A percentile compares a stretch with the other conserved stretches of the same genome.
Conservation (phyloP, 1,140 invertebrate species). For the Lepidotrigona ventralis region DNA sequence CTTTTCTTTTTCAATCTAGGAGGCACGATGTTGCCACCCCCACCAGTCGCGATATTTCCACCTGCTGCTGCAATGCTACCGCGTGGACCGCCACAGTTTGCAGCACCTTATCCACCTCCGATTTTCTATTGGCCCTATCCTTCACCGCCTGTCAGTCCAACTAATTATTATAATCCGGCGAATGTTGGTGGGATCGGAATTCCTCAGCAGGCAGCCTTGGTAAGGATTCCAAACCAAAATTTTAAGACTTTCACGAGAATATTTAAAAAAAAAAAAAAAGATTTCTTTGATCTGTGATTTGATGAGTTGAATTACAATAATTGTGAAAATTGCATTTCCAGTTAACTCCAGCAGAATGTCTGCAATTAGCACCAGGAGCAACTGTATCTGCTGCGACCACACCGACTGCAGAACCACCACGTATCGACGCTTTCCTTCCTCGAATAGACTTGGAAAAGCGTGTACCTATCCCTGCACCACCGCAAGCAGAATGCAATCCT, state of each 20-base stretch:
- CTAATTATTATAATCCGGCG: conserved; percentile 86
- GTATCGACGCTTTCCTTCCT: conserved; percentile 81
- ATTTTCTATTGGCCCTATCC: conserved; percentile 95
- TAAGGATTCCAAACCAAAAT: conserved; percentile 46
- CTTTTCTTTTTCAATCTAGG: conserved; percentile 71
- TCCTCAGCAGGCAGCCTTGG: conserved; percentile 74
- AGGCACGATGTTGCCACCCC: conserved; percentile 82
- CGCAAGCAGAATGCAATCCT: conserved; percentile 82
- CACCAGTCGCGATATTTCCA: conserved; percentile 76
- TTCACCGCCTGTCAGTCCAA: conserved; percentile 94
- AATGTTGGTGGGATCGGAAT: conserved; percentile 74
- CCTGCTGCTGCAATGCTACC: conserved; percentile 70
- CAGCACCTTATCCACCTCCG: conserved; percentile 82
- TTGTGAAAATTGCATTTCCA: conserved; percentile 63
- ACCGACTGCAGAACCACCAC: conserved; percentile 72
- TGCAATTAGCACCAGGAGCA: conserved; percentile 79
- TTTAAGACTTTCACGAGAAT: neutral
- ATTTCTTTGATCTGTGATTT: neutral
- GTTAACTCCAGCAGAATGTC: conserved; percentile 80
- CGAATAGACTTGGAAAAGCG: conserved; percentile 82
- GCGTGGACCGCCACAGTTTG: conserved; percentile 80
- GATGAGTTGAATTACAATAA: neutral
- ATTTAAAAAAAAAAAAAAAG: neutral
- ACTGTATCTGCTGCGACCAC: conserved; percentile 40
- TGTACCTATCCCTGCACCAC: conserved; percentile 80